Base-by-base conservation (phyloP, 2,113 vertebrate species). In the Callopanchax toddi region DNA sequence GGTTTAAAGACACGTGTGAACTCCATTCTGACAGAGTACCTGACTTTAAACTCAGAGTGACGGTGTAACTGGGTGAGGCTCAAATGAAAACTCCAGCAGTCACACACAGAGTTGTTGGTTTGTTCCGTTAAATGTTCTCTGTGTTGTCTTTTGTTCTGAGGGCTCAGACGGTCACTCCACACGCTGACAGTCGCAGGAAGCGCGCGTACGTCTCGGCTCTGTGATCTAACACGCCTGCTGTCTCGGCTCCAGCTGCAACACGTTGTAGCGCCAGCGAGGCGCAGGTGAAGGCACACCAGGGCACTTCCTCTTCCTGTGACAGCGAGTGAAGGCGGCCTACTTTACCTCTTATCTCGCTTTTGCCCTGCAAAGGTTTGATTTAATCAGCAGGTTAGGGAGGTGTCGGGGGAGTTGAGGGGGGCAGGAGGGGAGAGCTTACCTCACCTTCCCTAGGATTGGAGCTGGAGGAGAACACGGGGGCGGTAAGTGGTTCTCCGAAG, bases 251-350 rank as follows among this genome's bases (percentile, higher is more conserved):
- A 84, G 84, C 87, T 86, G 80, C 71, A 56, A 17, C 67, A 48
- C 11, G 40, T 72, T 74, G 74, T 52, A 57, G 76, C 61, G 18
- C 44, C 74, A 53, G 65, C 66, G 58, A 74, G 76, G 61, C 76
- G 60, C 75, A 84, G 87, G 88, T 83, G 82, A 81, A 75, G 72
- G 48, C 57, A 44, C 70, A 45, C 74, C 46, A 16, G 65, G 72
- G 76, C 72, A 73, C 85, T 87, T 91, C 88, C 86, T 82, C 78
- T 87, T 88, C 89, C 86, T 89, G 75, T 85, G 66, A 74, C 75
- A 86, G 81, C 87, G 81, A 71, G 81, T 36, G 43, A 79, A 79
- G 49, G 70, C 78, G 89, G 79, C 92, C 91, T 91, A 90, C 83
- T 90, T 92, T 87, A 70, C 37, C 57, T 71, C 48, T 29, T 79